These are phyloP conservation scores for Oreotragus oreotragus DNA, from an alignment of 2,113 vertebrate genomes.

Conservation along the genomic window DNA sequence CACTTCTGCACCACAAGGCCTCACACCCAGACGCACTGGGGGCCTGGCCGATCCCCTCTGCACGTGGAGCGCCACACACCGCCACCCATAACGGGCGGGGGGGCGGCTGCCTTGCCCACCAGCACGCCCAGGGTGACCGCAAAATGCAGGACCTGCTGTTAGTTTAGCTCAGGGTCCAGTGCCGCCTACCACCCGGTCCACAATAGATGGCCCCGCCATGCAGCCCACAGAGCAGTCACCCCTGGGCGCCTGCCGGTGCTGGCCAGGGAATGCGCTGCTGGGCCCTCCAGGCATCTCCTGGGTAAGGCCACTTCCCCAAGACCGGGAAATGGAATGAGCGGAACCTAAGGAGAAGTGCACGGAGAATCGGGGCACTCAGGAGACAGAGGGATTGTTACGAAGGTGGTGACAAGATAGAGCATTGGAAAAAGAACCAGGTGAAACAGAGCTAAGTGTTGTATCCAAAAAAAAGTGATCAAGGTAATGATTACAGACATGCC, in stretches of 20 bases:
- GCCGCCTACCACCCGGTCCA: rapidly evolving
- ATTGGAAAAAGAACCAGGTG: neutral
- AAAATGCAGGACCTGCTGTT: neutral
- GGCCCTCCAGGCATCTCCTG: neutral
- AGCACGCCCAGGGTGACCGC: neutral
- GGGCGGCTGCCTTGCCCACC: neutral
- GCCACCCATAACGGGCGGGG: neutral
- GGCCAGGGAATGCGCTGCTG: neutral
- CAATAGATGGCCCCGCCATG: neutral
- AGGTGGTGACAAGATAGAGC: neutral
- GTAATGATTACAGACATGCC: neutral
- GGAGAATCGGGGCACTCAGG: neutral
- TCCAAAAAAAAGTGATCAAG: neutral
- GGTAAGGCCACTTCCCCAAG: neutral
- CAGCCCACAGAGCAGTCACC: neutral
- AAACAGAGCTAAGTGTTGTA: neutral
- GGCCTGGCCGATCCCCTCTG: neutral
- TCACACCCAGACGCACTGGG: rapidly evolving
- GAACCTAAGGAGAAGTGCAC: neutral
- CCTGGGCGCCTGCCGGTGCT: neutral
- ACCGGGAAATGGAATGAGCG: neutral
- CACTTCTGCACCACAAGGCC: neutral
- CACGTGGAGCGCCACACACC: neutral
- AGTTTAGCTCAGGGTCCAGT: neutral
- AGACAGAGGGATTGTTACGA: neutral